Conservation (phyloP, 2,888 invertebrate genomes). For the Melitaea athalia region DNA sequence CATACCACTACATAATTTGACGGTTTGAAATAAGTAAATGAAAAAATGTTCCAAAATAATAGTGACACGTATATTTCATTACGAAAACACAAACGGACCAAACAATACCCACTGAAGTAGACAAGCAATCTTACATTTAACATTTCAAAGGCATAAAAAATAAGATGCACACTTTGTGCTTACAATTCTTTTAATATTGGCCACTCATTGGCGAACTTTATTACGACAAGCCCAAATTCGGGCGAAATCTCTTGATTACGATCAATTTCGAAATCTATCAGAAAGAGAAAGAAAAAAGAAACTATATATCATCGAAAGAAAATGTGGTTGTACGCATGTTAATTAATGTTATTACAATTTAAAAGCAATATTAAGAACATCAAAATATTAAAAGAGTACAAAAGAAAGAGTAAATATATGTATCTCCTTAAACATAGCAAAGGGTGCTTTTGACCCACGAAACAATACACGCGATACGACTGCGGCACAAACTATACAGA, state of each 20-base stretch:
- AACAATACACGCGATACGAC: constrained; percentile 39
- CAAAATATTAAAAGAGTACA: constrained; percentile 39
- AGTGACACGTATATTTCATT: not conserved
- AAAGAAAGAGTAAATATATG: constrained; percentile 33
- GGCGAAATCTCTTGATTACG: constrained; percentile 60
- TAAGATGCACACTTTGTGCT: constrained; percentile 70
- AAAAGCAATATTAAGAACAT: constrained; percentile 40
- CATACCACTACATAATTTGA: too few relatives aligned
- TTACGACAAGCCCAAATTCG: constrained; percentile 54
- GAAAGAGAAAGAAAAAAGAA: constrained; percentile 47
- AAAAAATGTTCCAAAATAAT: too few relatives aligned
- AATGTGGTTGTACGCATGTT: constrained; percentile 25
- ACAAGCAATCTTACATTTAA: constrained; percentile 52
- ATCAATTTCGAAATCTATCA: constrained; percentile 81
- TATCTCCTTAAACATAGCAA: constrained; percentile 23
- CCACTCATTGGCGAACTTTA: constrained; percentile 54
- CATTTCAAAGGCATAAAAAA: constrained; percentile 58
- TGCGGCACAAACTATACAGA: constrained; percentile 27
- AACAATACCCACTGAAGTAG: constrained; percentile 11
- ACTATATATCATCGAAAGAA: constrained; percentile 30
- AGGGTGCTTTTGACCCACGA: constrained; percentile 38
- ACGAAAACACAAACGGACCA: constrained; percentile 17
- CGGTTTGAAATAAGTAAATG: too few relatives aligned
- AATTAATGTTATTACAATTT: constrained; percentile 38
- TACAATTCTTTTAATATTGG: constrained; percentile 51